Percentiles rank a stretch among this genome's conserved stretches.
phyloP scores from a whole-genome alignment of 2,797 vertebrate species.

The Rhabdomys pumilio region DNA sequence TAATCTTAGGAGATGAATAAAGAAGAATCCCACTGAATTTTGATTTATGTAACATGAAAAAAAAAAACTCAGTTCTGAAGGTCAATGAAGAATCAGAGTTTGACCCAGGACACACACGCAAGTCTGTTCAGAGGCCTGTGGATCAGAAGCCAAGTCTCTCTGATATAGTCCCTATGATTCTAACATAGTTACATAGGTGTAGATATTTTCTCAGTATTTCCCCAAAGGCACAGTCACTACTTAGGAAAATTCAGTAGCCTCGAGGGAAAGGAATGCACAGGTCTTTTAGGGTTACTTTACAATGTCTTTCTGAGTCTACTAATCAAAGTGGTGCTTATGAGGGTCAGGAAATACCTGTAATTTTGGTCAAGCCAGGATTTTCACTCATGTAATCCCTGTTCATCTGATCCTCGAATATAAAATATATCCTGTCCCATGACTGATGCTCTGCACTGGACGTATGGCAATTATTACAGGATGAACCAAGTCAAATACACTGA shows the following conservation, averaged over 20 bases:
- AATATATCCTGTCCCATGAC: neutral
- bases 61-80: neutral
- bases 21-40: neutral
- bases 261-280: neutral
- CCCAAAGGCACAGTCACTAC: neutral
- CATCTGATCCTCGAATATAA: neutral
- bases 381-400: neutral
- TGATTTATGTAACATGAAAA: neutral
- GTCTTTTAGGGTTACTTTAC: neutral
- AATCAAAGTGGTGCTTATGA: neutral
- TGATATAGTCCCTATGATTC: neutral
- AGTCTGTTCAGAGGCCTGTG: neutral
- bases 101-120: neutral
- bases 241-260: neutral
- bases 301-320: neutral
- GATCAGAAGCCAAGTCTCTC: neutral
- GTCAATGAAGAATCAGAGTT: neutral
- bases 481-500: neutral
- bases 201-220: neutral
- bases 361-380: neutral
- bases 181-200: neutral
- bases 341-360: neutral
- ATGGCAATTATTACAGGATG: neutral
- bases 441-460: neutral
- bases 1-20: constrained; percentile 1